These are phyloP conservation scores for Glyphotaelius pellucidus DNA, from an alignment of 2,888 invertebrate species.

Conservation along the genomic window DNA sequence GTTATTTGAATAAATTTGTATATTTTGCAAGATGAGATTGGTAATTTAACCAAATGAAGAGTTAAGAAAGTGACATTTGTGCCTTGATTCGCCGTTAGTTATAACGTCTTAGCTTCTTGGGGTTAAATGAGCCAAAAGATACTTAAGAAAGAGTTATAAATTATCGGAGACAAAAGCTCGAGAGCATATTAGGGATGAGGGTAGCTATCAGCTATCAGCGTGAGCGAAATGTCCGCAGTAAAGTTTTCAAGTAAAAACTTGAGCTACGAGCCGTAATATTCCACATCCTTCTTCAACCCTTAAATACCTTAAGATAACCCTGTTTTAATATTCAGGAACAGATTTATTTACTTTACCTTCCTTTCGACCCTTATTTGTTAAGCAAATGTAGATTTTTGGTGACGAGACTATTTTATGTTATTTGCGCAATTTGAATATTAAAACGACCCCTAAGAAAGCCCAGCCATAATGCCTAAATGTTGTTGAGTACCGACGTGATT, in stretches of 20 bases:
- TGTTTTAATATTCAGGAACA: slow-evolving; percentile 32
- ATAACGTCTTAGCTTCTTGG: slow-evolving; percentile 27
- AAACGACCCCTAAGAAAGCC: neutral
- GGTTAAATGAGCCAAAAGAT: slow-evolving; percentile 49
- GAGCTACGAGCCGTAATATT: slow-evolving; percentile 56
- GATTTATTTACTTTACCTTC: slow-evolving; percentile 35
- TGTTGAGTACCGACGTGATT: neutral
- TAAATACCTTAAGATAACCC: slow-evolving; percentile 37
- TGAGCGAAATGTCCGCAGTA: slow-evolving; percentile 51
- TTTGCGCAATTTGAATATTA: neutral
- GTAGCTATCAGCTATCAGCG: slow-evolving; percentile 51
- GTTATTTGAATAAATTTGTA: neutral
- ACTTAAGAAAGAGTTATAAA: slow-evolving; percentile 54
- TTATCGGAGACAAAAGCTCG: slow-evolving; percentile 56
- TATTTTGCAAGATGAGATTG: no score
- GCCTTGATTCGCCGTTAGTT: slow-evolving; percentile 35
- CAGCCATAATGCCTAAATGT: neutral
- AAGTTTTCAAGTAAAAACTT: slow-evolving; percentile 65
- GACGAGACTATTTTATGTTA: slow-evolving; percentile 2
- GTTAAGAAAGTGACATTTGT: neutral
- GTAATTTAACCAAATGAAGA: no score
- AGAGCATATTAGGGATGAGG: slow-evolving; percentile 52
- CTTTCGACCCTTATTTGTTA: slow-evolving; percentile 24
- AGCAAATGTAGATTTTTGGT: slow-evolving; percentile 15
- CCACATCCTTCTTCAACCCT: slow-evolving; percentile 51